Base-by-base conservation (phyloP, 92 coral and sea anemone species). In the Zoanthus gigantus region DNA sequence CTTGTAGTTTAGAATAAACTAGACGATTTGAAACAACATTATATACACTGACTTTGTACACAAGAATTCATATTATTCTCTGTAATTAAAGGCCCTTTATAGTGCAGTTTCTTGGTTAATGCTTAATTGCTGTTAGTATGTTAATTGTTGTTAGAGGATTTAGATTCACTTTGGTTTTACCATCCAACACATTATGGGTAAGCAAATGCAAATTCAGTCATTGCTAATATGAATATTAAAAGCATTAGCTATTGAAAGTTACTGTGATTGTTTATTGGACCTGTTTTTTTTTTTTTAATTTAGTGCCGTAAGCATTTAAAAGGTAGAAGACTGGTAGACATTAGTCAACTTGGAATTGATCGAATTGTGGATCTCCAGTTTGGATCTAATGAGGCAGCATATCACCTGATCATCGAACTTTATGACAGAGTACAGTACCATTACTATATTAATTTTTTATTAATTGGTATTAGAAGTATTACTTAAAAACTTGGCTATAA, bases 331-430 rank as follows among this genome's bases (percentile, higher is more conserved):
- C 89, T 97, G 30, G 96, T 97, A 83, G 87, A 92, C 71, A 82
- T 97, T 65, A 90, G 90, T 66, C 98, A 94, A 90, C 92, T 97
- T 90, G 99, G 99, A 9, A 86, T 97, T 16, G 99, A 97, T 92
- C 94, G 99, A 30, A 94, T 97, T 82, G 91, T 97, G 54, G 99
- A 97, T 67, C 90, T 97, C 29, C 99, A 97, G 90, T 97, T 97
- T 95, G 99, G 99, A 0, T 97, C 99, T 17, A 93, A 91, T 34
- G 98, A 97, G 47, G 98, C 94, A 83, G 98, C 96, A 1, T 94
- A 97, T 76, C 99, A 97, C 67, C 89, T 97, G 80, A 95, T 97
- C 69, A 92, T 97, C 29, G 99, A 97, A 84, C 91, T 97, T 52
- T 97, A 97, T 82, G 99, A 97, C 81, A 92, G 99, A 85, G 99